These are phyloP conservation scores for Zosterops borbonicus DNA, from an alignment of 2,113 vertebrate species.

Conservation along the genomic window DNA sequence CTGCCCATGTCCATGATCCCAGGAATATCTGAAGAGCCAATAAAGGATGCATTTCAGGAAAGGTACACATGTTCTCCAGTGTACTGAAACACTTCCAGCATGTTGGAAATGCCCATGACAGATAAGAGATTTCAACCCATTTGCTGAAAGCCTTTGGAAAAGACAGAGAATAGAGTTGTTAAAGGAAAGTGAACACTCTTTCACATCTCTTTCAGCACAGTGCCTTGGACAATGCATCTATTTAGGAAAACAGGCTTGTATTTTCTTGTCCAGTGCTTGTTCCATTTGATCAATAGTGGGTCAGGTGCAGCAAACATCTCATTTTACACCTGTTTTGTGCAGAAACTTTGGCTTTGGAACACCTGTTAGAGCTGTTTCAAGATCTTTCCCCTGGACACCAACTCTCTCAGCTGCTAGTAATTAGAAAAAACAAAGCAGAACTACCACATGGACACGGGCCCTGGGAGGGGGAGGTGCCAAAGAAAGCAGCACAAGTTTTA, in stretches of 20 bases:
- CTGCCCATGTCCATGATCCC: not conserved
- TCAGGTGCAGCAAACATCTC: conserved; percentile 13
- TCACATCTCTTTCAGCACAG: not conserved
- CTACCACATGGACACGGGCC: conserved; percentile 37
- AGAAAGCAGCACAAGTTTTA: conserved; percentile 58
- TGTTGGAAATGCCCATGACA: conserved; percentile 2
- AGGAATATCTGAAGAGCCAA: not conserved
- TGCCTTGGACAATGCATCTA: not conserved
- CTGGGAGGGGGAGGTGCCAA: conserved; percentile 42
- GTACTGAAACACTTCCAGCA: not conserved
- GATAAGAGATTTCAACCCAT: not conserved
- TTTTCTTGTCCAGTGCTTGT: not conserved
- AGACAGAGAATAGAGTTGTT: not conserved
- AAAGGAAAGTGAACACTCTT: not conserved
- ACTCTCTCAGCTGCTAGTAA: conserved; percentile 59
- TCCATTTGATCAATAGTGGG: not conserved
- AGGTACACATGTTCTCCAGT: not conserved
- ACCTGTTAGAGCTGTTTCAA: conserved; percentile 34
- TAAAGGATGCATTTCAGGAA: conserved; percentile 37
- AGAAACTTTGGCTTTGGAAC: conserved; percentile 20
- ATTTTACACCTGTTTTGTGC: not conserved
- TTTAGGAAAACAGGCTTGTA: not conserved
- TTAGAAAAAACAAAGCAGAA: conserved; percentile 72
- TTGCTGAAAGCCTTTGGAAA: not conserved
- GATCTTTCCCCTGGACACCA: conserved; percentile 21